Conservation (phyloP, 2,888 invertebrate genomes). For the Girardia tigrina region DNA sequence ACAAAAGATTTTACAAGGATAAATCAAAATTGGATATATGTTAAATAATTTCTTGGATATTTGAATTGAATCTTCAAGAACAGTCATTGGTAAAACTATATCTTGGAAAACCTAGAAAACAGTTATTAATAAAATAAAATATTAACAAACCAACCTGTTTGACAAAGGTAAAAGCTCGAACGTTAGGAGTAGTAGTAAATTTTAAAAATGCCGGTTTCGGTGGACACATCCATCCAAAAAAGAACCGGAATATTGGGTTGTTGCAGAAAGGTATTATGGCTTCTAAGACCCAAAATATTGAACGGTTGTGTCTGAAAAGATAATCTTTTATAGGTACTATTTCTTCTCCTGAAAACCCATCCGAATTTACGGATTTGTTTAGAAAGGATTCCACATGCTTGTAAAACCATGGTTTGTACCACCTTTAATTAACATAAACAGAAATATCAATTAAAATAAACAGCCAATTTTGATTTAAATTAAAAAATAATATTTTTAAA, state of each 20-base stretch:
- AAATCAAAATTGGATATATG: slow-evolving; percentile 59
- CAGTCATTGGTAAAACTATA: slow-evolving; percentile 64
- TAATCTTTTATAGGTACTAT: slow-evolving; percentile 68
- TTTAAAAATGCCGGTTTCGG: slow-evolving; percentile 69
- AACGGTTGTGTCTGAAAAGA: slow-evolving; percentile 66
- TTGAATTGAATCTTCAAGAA: slow-evolving; percentile 52
- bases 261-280: slow-evolving; percentile 73
- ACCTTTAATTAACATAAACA: slow-evolving; percentile 51
- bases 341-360: slow-evolving; percentile 51
- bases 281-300: slow-evolving; percentile 68
- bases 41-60: slow-evolving; percentile 58
- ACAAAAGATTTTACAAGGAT: slow-evolving; percentile 60
- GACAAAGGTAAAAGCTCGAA: slow-evolving; percentile 60
- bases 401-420: slow-evolving; percentile 73
- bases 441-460: not conserved
- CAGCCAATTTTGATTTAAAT: too few species aligned
- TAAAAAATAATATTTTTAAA: too few species aligned
- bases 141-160: slow-evolving; percentile 52
- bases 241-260: slow-evolving; percentile 59
- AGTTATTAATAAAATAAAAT: not conserved
- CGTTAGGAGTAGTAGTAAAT: slow-evolving; percentile 61
- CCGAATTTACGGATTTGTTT: slow-evolving; percentile 30
- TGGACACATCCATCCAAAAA: slow-evolving; percentile 69
- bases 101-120: slow-evolving; percentile 62
- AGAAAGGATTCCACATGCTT: slow-evolving; percentile 59